Evolutionary conservation across 2,888 invertebrate species (phyloP).

Genomic region (Diploptera punctata): DNA sequence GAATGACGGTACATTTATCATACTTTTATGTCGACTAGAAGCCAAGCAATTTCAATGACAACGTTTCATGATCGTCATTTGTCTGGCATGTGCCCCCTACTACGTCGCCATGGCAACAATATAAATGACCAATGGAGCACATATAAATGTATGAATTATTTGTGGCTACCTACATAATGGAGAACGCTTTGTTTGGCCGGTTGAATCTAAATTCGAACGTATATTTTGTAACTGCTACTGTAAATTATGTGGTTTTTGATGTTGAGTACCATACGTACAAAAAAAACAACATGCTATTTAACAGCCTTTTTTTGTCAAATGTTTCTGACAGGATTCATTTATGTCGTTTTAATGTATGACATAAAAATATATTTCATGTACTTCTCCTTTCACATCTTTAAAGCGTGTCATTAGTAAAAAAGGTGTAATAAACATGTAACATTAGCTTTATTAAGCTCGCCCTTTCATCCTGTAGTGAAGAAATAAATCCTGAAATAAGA

Average conservation of each 20-base stretch:
- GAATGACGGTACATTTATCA: not conserved
- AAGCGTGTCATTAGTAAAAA: not conserved
- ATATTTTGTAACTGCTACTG: not conserved
- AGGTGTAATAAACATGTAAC: not conserved
- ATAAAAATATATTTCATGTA: not conserved
- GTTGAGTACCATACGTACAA: not conserved
- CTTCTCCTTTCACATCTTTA: not conserved
- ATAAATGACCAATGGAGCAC: not conserved
- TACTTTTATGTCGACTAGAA: not conserved
- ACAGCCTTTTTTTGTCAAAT: not conserved
- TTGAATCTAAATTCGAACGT: not conserved
- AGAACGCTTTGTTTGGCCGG: not conserved
- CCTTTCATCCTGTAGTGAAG: not conserved
- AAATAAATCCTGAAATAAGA: not conserved
- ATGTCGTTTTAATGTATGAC: not conserved
- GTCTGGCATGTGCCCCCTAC: not conserved
- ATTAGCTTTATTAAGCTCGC: not conserved
- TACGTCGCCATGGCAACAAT: not conserved
- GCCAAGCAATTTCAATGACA: not conserved
- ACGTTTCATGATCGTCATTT: conserved; percentile 11
- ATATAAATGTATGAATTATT: not conserved
- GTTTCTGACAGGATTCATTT: not conserved
- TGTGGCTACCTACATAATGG: not conserved
- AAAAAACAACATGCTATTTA: not conserved
- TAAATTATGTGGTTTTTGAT: not conserved